phyloP scores from a whole-genome alignment of 2,888 invertebrate species.

The Salpingus planirostris region DNA sequence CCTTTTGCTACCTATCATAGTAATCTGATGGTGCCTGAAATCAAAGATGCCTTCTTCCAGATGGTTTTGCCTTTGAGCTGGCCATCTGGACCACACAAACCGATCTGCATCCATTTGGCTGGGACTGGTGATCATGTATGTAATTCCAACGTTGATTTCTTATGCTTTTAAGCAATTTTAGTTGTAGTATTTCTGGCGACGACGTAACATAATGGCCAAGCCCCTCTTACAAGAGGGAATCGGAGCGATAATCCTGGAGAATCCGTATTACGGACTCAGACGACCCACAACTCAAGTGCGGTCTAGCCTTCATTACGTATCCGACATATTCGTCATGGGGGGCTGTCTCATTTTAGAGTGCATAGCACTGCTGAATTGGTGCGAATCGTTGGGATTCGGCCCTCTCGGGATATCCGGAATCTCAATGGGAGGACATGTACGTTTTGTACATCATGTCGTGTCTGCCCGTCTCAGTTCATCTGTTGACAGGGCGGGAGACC shows the following conservation, averaged over 20 bases:
- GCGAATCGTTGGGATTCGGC: constrained; percentile 81
- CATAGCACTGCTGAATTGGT: constrained; percentile 88
- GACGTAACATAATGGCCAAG: constrained; percentile 82
- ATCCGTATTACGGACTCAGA: constrained; percentile 88
- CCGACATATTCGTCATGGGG: constrained; percentile 98
- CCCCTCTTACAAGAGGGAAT: constrained; percentile 88
- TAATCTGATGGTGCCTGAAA: constrained; percentile 76
- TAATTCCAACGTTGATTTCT: constrained; percentile 3
- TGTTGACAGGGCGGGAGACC: no score
- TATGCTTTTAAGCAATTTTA: background rate
- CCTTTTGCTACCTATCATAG: constrained; percentile 79
- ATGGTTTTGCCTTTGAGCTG: constrained; percentile 74
- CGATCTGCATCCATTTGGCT: constrained; percentile 89
- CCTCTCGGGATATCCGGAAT: constrained; percentile 92
- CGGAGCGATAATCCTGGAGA: constrained; percentile 89
- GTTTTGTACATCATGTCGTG: no score
- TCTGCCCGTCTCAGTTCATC: no score
- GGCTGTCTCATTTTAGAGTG: constrained; percentile 92
- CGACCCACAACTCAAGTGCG: constrained; percentile 83
- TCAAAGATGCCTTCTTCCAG: constrained; percentile 77
- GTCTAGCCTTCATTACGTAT: constrained; percentile 88
- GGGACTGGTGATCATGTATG: constrained; percentile 96
- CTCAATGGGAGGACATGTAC: constrained; percentile 97
- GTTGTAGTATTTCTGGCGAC: constrained; percentile 78
- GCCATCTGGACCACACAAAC: constrained; percentile 58